phyloP scores from a whole-genome alignment of 2,797 vertebrate species.

The Neosilurus hyrtlii region DNA sequence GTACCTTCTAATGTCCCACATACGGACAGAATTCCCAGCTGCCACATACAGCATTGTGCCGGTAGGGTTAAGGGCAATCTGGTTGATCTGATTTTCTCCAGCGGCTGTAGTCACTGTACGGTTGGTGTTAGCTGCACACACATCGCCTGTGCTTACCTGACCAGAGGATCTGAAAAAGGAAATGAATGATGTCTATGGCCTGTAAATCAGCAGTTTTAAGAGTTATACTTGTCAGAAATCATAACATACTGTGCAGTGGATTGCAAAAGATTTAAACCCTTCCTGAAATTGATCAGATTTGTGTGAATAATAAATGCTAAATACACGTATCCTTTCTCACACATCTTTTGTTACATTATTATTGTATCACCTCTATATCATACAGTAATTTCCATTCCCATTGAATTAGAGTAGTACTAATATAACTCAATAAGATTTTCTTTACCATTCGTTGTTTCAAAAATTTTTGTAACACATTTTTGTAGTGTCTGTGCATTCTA shows the following conservation, averaged over 20 bases:
- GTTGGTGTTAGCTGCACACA: constrained; percentile 81
- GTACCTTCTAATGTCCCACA: constrained; percentile 96
- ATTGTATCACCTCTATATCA: background rate
- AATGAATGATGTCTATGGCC: background rate
- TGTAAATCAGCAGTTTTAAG: background rate
- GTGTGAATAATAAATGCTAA: background rate
- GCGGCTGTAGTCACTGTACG: constrained; percentile 88
- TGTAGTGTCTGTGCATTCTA: background rate
- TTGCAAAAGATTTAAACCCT: background rate
- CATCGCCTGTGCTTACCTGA: constrained; percentile 84
- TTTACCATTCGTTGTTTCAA: background rate
- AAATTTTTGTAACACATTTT: background rate
- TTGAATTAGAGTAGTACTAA: background rate
- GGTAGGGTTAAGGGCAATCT: constrained; percentile 89
- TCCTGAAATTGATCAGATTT: background rate
- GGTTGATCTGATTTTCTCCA: constrained; percentile 96
- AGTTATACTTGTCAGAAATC: background rate
- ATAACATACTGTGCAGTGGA: background rate
- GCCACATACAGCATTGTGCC: constrained; percentile 91
- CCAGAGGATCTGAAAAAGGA: constrained; percentile 84
- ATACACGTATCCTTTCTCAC: background rate
- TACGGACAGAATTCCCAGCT: constrained; percentile 91
- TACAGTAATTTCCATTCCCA: background rate
- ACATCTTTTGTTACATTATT: background rate
- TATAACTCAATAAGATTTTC: background rate